phyloP scores from a whole-genome alignment of 2,113 vertebrate species.

The Brienomyrus brachyistius region DNA sequence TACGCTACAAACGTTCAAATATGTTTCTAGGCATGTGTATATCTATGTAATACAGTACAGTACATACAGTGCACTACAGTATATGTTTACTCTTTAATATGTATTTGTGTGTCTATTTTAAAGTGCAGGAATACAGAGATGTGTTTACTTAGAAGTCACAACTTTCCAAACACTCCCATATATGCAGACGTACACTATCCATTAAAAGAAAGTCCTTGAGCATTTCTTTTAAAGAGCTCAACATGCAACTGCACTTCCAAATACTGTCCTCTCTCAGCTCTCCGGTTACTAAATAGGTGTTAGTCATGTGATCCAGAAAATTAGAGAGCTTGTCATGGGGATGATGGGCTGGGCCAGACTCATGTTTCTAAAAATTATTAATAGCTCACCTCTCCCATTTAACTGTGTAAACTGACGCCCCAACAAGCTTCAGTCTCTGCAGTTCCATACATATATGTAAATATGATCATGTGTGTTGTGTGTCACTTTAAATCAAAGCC shows the following conservation, averaged over 20 bases:
- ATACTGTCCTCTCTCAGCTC: not conserved
- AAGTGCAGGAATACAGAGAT: not conserved
- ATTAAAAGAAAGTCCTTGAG: not conserved
- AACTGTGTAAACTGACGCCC: slow-evolving; percentile 45
- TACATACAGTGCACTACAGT: not conserved
- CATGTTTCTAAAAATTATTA: slow-evolving; percentile 51
- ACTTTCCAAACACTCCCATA: not conserved
- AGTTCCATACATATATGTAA: not conserved
- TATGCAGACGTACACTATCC: not conserved
- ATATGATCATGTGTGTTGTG: not conserved
- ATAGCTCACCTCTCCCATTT: slow-evolving; percentile 48
- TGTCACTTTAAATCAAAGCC: not conserved
- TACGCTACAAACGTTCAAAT: not conserved
- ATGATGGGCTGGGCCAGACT: slow-evolving; percentile 24
- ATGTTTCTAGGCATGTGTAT: not conserved
- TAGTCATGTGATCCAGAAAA: not conserved
- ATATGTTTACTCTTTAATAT: not conserved
- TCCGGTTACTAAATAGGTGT: not conserved
- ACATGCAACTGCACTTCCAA: not conserved
- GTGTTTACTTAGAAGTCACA: not conserved
- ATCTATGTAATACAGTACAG: not conserved
- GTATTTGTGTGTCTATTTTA: not conserved
- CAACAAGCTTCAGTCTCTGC: slow-evolving; percentile 20
- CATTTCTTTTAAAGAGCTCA: not conserved
- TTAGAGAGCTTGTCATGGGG: not conserved